Base-by-base conservation (phyloP, 2,888 invertebrate species). In the Eilema depressum region DNA sequence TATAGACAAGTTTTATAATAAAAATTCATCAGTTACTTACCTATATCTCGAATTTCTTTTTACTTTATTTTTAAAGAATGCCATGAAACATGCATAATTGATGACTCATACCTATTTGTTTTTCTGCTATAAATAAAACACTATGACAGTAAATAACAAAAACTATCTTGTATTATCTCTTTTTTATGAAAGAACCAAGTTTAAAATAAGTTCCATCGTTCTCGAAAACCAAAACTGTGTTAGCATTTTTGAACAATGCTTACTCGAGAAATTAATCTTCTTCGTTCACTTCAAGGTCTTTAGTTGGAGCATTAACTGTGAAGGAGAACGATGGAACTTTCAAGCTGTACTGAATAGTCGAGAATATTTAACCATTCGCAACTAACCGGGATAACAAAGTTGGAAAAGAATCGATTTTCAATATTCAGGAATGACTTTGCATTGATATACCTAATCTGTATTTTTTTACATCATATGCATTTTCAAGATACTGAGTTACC, bases 251-350 rank as follows among this genome's bases (percentile, higher is more conserved):
- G 60, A 65, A 65, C 33, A 73, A 75, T 65, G 25, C 59, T 59
- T 47, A 47, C 23, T 23, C 69, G 57, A 67, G 64, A 63, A 71
- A 56, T 61, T 23, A 25, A 37, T 30, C 0, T 62, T 20, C 0
- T 23, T 57, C 72, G 72, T 75, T 71, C 30, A 70, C 61, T 72
- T 80, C 25, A 28, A 20, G 56, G 76, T 74, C 72, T 63, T 59
- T 63, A 68, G 70, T 74, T 61, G 47, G 4, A 71, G 65, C 69
- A 64, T 47, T 37, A 67, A 70, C 70, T 80, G 66, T 69, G 71
- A 77, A 70, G 73, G 80, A 77, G 72, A 78, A 70, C 72, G 78
- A 79, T 80, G 70, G 73, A 80, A 83, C 75, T 83, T 79, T 75
- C 69, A 73, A 82, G 77, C 70, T 73, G 75, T 73, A 75, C 74